Percentiles rank a stretch among this genome's conserved stretches.
Conservation (phyloP, 30 jellyfish, hydroid and myxozoan genomes). For the Aurelia sp. region DNA sequence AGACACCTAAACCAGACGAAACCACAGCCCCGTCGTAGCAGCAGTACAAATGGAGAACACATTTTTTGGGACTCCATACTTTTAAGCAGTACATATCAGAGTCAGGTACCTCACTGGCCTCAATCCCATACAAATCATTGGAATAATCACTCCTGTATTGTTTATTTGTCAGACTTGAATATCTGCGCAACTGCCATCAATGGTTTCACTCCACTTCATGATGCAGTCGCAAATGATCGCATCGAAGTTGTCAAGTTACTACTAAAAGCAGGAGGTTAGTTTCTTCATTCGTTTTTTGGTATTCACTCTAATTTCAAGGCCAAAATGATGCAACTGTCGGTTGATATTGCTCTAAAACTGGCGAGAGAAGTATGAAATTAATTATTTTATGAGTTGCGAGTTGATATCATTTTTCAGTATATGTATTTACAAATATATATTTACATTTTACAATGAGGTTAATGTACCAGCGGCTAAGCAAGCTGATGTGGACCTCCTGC, state of each 20-base stretch:
- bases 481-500: too few species aligned
- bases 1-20: too few species aligned
- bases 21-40: too few species aligned
- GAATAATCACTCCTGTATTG: neutral
- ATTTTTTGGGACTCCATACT: neutral
- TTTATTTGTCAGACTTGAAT: conserved; percentile 51
- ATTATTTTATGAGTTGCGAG: too few species aligned
- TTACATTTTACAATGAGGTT: too few species aligned
- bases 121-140: neutral
- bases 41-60: too few species aligned
- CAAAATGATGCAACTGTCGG: too few species aligned
- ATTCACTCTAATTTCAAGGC: neutral
- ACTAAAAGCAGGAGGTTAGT: conserved; percentile 69
- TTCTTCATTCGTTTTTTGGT: neutral
- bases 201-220: conserved; percentile 81
- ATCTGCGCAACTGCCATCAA: conserved; percentile 59
- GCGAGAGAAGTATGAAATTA: too few species aligned
- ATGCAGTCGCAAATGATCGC: conserved; percentile 75
- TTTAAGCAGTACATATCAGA: neutral
- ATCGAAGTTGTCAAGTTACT: conserved; percentile 54
- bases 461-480: too few species aligned
- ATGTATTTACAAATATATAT: too few species aligned
- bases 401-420: too few species aligned
- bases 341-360: too few species aligned
- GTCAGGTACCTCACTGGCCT: neutral